Conservation (phyloP, 2,113 vertebrate genomes). For the Deroptyus accipitrinus region DNA sequence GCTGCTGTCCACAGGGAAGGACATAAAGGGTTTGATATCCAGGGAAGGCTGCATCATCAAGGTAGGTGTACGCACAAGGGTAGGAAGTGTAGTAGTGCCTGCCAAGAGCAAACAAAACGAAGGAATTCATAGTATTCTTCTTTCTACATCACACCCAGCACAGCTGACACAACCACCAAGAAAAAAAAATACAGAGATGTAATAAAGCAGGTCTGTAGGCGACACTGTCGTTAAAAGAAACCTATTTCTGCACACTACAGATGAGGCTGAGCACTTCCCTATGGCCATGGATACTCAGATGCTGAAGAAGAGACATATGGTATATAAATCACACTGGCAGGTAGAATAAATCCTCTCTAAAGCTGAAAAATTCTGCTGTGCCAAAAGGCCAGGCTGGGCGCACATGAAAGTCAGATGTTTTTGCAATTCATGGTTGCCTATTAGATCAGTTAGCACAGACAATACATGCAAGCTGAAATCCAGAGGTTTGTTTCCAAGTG, state of each 20-base stretch:
- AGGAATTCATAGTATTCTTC: constrained; percentile 53
- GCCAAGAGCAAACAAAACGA: constrained; percentile 73
- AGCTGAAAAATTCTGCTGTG: constrained; percentile 17
- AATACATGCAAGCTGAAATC: not conserved
- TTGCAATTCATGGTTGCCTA: not conserved
- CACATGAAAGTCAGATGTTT: constrained; percentile 40
- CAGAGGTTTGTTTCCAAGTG: not conserved
- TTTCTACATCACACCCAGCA: not conserved
- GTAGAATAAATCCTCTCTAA: constrained; percentile 28
- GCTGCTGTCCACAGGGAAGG: constrained; percentile 88
- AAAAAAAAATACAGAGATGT: not conserved
- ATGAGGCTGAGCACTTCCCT: constrained; percentile 28
- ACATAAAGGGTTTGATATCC: constrained; percentile 91
- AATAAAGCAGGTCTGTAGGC: not conserved
- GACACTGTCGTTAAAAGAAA: constrained; percentile 22
- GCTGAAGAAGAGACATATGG: constrained; percentile 27
- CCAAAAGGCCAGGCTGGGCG: constrained; percentile 6
- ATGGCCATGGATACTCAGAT: not conserved
- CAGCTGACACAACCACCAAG: constrained; percentile 8
- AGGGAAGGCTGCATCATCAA: constrained; percentile 90
- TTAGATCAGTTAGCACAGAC: not conserved
- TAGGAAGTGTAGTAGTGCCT: constrained; percentile 84
- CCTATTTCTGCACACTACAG: constrained; percentile 9
- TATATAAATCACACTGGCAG: constrained; percentile 46
- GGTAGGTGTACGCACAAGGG: constrained; percentile 83